phyloP scores from a whole-genome alignment of 2,797 vertebrate genomes.

The Cyclopterus lumpus region DNA sequence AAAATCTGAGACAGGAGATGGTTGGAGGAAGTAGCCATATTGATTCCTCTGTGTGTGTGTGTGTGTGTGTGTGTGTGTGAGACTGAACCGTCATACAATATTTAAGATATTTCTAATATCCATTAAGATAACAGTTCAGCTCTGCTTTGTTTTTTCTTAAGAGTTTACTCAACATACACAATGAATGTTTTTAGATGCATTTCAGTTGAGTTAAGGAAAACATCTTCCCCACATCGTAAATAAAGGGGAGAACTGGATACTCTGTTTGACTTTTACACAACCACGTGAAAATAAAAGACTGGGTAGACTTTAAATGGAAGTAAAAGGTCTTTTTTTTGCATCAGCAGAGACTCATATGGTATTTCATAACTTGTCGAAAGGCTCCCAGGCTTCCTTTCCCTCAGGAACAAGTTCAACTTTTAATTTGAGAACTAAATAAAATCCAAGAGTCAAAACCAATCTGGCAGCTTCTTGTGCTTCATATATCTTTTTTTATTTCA shows the following conservation, averaged over 20 bases:
- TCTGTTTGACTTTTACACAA: neutral
- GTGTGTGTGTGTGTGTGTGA: constrained; percentile 1
- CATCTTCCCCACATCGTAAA: neutral
- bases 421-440: neutral
- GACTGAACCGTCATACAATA: constrained; percentile 1
- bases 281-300: neutral
- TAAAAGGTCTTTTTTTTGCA: too few species aligned
- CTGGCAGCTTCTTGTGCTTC: neutral
- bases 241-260: neutral
- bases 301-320: neutral
- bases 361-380: neutral
- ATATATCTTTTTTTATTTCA: neutral
- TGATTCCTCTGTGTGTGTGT: constrained; percentile 22
- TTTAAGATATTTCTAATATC: constrained; percentile 17
- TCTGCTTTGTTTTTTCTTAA: neutral
- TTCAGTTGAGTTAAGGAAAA: neutral
- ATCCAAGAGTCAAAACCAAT: neutral
- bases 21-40: constrained; percentile 41
- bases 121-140: constrained; percentile 22
- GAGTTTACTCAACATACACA: neutral
- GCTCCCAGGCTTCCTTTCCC: neutral
- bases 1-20: constrained; percentile 56
- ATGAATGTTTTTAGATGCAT: neutral
- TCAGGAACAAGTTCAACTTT: neutral
- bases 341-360: too few species aligned